phyloP scores from a whole-genome alignment of 37 sponge, comb jelly and placozoan genomes.

The Spongilla lacustris region DNA sequence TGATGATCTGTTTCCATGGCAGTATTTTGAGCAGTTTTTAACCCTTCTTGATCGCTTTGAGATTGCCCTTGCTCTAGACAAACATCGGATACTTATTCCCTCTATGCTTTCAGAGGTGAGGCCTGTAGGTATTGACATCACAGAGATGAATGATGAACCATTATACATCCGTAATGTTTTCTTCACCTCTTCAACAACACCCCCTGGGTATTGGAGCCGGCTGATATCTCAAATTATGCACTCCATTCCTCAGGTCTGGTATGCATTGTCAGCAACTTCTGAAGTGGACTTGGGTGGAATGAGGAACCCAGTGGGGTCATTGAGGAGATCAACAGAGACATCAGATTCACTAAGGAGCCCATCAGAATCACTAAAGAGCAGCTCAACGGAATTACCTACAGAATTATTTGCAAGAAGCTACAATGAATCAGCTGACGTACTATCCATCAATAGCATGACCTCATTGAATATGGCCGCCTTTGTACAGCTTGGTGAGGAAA shows the following conservation, averaged over 20 bases:
- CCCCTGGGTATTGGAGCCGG: slow-evolving; percentile 90
- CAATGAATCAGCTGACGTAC: too few species aligned
- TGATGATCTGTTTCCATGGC: slow-evolving; percentile 73
- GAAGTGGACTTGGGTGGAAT: neutral
- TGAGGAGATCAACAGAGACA: too few species aligned
- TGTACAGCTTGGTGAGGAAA: neutral
- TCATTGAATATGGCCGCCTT: neutral
- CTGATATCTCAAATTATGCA: slow-evolving; percentile 82
- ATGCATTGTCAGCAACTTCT: slow-evolving; percentile 4
- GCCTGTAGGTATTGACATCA: slow-evolving; percentile 29
- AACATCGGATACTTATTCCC: slow-evolving; percentile 79
- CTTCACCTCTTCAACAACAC: slow-evolving; percentile 46
- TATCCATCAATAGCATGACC: too few species aligned
- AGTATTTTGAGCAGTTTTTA: slow-evolving; percentile 79
- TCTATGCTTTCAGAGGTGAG: slow-evolving; percentile 77
- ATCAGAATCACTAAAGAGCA: too few species aligned
- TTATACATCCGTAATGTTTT: slow-evolving; percentile 54
- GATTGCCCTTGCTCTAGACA: slow-evolving; percentile 85
- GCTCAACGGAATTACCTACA: too few species aligned
- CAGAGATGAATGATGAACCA: neutral
- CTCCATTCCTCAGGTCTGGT: slow-evolving; percentile 40
- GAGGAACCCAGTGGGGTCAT: too few species aligned
- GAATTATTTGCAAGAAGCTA: too few species aligned
- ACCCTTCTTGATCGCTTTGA: slow-evolving; percentile 87
- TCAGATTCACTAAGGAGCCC: too few species aligned